Percentiles rank a stretch among this genome's conserved stretches.
Evolutionary conservation across 2,888 invertebrate genomes (phyloP).

Genomic region (Monopis laevigella): DNA sequence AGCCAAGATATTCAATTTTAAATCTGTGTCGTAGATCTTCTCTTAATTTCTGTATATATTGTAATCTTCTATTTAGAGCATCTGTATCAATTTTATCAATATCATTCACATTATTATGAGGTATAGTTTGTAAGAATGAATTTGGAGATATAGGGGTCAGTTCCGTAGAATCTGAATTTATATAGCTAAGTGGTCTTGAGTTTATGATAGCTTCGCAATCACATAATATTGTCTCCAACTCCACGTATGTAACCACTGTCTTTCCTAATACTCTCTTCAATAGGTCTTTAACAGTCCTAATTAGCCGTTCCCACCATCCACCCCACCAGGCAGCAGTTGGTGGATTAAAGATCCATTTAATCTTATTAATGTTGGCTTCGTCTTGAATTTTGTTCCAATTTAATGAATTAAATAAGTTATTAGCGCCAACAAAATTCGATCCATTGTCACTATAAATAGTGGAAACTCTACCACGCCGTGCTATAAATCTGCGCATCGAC

Average conservation of each 20-base stretch:
- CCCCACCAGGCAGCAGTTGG: not conserved
- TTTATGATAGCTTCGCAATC: constrained; percentile 7
- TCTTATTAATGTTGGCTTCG: not conserved
- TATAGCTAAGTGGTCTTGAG: constrained; percentile 1
- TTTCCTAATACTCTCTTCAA: constrained; percentile 1
- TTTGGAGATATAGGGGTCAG: not conserved
- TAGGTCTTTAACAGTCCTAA: not conserved
- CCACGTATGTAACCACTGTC: not conserved
- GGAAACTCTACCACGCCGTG: constrained; percentile 11
- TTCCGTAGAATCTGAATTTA: not conserved
- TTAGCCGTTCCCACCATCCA: not conserved
- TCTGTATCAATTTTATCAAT: not conserved
- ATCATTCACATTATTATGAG: not conserved
- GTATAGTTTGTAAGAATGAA: not conserved
- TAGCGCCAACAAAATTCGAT: constrained; percentile 14
- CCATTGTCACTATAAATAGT: constrained; percentile 14
- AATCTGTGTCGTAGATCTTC: not conserved
- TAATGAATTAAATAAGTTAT: constrained; percentile 2
- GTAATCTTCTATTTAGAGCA: not conserved
- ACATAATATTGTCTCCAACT: constrained; percentile 1
- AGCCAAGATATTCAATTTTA: not conserved
- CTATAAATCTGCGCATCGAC: constrained; percentile 14
- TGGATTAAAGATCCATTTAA: not conserved
- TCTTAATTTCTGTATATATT: not conserved
- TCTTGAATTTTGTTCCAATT: constrained; percentile 4